Conservation (phyloP, 2,888 invertebrate species). For the Rugalucina vietnamica region DNA sequence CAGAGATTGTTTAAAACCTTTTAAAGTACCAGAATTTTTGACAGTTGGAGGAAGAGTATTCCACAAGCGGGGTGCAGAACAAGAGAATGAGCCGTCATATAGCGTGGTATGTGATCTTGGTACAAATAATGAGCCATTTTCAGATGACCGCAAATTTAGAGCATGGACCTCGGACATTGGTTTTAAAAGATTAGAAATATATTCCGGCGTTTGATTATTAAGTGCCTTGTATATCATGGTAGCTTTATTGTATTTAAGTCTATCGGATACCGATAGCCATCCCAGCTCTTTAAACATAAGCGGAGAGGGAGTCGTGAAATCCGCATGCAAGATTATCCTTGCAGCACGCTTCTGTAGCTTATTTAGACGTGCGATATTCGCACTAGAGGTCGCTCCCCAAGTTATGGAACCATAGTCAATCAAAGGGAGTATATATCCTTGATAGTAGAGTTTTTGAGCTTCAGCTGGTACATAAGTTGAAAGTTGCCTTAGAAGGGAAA, state of each 20-base stretch:
- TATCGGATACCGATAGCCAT: not conserved
- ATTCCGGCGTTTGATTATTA: not conserved
- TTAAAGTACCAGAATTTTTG: too few relatives aligned
- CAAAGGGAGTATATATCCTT: not conserved
- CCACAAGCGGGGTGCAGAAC: not conserved
- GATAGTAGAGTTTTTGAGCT: not conserved
- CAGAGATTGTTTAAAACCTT: too few relatives aligned
- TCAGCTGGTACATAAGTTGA: not conserved
- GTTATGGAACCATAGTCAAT: slow-evolving; percentile 7
- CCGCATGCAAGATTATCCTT: not conserved
- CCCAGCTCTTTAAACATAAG: not conserved
- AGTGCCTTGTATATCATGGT: not conserved
- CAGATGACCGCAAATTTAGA: not conserved
- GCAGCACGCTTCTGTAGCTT: slow-evolving; percentile 8
- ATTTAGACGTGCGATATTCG: not conserved
- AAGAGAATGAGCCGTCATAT: not conserved
- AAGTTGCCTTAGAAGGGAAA: not conserved
- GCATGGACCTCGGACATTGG: not conserved
- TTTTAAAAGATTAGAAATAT: not conserved
- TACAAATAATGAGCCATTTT: not conserved
- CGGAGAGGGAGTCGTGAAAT: not conserved
- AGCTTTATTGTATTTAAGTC: not conserved
- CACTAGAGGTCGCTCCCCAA: not conserved
- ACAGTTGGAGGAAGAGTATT: not conserved
- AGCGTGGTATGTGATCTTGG: not conserved